phyloP scores from a whole-genome alignment of 2,888 invertebrate genomes.

The Calliopum simillimum region DNA sequence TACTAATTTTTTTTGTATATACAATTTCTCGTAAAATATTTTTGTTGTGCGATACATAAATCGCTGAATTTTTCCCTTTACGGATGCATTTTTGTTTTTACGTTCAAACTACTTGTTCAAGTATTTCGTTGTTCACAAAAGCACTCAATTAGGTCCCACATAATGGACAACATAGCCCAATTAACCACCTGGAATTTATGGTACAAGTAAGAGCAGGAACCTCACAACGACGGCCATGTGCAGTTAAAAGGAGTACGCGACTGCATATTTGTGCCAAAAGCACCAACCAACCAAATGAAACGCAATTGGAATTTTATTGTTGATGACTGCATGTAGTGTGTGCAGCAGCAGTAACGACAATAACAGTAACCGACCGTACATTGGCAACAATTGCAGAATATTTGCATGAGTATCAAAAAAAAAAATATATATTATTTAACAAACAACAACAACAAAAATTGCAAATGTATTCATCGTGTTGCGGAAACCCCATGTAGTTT shows the following conservation, averaged over 20 bases:
- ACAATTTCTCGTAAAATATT: too few species aligned
- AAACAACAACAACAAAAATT: neutral
- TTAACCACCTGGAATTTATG: slow-evolving; percentile 8
- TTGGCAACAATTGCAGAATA: slow-evolving; percentile 7
- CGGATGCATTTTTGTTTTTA: too few species aligned
- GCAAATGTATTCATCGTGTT: neutral
- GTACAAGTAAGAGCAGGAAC: neutral
- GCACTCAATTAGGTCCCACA: neutral
- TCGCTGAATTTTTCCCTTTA: too few species aligned
- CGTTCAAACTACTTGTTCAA: too few species aligned
- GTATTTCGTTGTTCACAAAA: too few species aligned
- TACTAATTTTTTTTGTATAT: too few species aligned
- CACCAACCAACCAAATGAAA: slow-evolving; percentile 2
- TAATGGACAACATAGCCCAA: neutral
- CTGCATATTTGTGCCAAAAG: slow-evolving; percentile 5
- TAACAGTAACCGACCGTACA: neutral
- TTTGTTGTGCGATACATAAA: too few species aligned
- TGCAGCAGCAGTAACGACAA: neutral
- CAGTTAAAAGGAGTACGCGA: neutral
- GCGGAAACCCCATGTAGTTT: too few species aligned
- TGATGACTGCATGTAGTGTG: neutral
- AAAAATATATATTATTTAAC: neutral
- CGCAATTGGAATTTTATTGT: slow-evolving; percentile 5
- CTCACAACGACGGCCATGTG: slow-evolving; percentile 2
- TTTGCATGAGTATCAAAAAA: neutral